A percentile compares a stretch with the other conserved stretches of the same genome.
These are phyloP conservation scores for Psococerastis gibbosa DNA, from an alignment of 2,888 invertebrate species.

Conservation along the genomic window DNA sequence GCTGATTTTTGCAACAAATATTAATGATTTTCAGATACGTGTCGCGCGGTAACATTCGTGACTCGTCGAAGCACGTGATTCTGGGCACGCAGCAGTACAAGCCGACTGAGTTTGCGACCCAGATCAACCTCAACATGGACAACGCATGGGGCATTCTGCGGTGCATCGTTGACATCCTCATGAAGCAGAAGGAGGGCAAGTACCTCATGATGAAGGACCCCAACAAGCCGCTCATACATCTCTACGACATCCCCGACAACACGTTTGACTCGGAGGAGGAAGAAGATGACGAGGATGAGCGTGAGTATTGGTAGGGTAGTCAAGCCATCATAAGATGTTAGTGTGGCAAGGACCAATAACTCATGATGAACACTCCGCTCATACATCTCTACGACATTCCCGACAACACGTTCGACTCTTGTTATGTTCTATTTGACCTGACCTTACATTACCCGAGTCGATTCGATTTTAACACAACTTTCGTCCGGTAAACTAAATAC, in stretches of 20 bases:
- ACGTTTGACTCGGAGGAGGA: slow-evolving; percentile 98
- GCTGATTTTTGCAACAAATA: slow-evolving; percentile 1
- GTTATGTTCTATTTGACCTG: no score
- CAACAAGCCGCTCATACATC: slow-evolving; percentile 91
- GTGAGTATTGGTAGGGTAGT: no score
- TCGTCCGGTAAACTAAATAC: no score
- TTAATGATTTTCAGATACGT: slow-evolving; percentile 70
- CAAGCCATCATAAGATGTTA: no score
- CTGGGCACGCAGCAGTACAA: slow-evolving; percentile 96
- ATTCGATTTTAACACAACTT: no score
- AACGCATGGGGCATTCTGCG: slow-evolving; percentile 98
- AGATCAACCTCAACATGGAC: slow-evolving; percentile 98
- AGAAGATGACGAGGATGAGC: slow-evolving; percentile 47
- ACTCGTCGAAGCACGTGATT: slow-evolving; percentile 90
- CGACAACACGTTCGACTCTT: slow-evolving; percentile 96
- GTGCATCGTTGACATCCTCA: slow-evolving; percentile 90
- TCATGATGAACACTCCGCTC: slow-evolving; percentile 97
- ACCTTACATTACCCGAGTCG: no score
- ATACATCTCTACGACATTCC: slow-evolving; percentile 96
- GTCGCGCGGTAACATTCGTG: slow-evolving; percentile 82
- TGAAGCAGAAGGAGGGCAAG: slow-evolving; percentile 92
- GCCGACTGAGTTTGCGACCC: slow-evolving; percentile 94
- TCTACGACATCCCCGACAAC: slow-evolving; percentile 96
- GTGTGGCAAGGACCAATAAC: slow-evolving; percentile 90
- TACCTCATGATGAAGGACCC: slow-evolving; percentile 98